Evolutionary conservation across 2,888 invertebrate genomes (phyloP), one percentile per base, ranked within the genome.

Genomic region (Melanchra persicariae): DNA sequence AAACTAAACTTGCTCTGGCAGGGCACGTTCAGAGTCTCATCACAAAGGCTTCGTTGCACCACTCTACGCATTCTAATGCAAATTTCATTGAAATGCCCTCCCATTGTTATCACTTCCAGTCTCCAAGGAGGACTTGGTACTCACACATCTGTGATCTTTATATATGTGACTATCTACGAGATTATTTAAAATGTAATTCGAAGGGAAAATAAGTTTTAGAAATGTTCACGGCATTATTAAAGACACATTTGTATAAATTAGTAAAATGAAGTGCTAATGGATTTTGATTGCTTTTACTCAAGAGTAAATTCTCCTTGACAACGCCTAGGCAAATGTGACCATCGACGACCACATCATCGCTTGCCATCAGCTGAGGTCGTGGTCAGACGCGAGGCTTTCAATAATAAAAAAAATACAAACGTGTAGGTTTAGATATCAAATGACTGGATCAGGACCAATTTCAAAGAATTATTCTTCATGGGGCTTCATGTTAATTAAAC

Each of bases 41-140:
- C 91, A 93, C 93, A 93, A 93, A 93, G 91, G 89, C 88, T 87
- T 63, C 86, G 87, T 87, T 92, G 93, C 93, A 92, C 88, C 88
- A 90, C 91, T 93, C 90, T 87, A 89, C 89, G 91, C 91, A 94
- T 94, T 94, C 93, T 94, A 92, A 95, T 95, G 95, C 93, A 94
- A 95, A 95, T 95, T 92, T 92, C 91, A 94, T 94, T 94, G 94
- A 94, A 94, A 95, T 91, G 87, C 90, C 86, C 88, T 85, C 87
- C 91, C 87, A 93, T 95, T 94, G 94, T 94, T 93, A 93, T 92
- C 93, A 92, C 91, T 91, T 90, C 88, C 92, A 92, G 91, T 87
- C 91, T 86, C 90, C 83, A 85, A 88, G 87, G 87, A 90, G 89
- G 88, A 89, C 89, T 89, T 79, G 74, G 87, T 87, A 91, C 91